Evolutionary conservation across 2,888 invertebrate genomes (phyloP).

Genomic region (Polydesmus complanatus): DNA sequence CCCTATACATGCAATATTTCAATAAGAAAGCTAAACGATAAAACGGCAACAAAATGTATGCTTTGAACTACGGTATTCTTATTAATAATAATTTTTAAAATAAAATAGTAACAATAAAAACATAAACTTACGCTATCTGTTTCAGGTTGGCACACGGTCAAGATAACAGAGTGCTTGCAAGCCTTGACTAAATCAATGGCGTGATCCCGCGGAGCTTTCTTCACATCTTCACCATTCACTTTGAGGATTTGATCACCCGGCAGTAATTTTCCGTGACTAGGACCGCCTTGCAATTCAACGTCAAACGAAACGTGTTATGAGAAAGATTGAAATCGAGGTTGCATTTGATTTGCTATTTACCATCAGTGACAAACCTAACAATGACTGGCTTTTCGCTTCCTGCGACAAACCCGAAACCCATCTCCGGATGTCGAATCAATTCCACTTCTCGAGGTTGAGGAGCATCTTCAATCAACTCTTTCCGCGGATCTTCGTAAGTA

Average conservation of each 20-base stretch:
- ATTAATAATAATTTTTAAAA: conserved; percentile 29
- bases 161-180: conserved; percentile 56
- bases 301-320: neutral
- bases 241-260: conserved; percentile 82
- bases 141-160: conserved; percentile 72
- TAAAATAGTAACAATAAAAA: neutral
- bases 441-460: conserved; percentile 65
- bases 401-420: conserved; percentile 91
- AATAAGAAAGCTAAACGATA: too few relatives aligned
- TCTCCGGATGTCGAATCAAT: conserved; percentile 56
- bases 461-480: conserved; percentile 49
- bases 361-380: conserved; percentile 50
- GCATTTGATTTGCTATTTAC: conserved; percentile 23
- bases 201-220: conserved; percentile 67
- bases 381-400: conserved; percentile 86
- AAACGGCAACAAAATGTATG: too few relatives aligned
- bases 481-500: conserved; percentile 71
- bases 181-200: conserved; percentile 77
- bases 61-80: too few relatives aligned
- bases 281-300: conserved; percentile 49
- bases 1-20: too few relatives aligned
- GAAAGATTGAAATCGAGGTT: neutral
- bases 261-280: conserved; percentile 74
- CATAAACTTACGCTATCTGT: conserved; percentile 43
- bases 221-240: conserved; percentile 83